phyloP scores from a whole-genome alignment of 2,888 invertebrate genomes.

The Ferrisia virgata region DNA sequence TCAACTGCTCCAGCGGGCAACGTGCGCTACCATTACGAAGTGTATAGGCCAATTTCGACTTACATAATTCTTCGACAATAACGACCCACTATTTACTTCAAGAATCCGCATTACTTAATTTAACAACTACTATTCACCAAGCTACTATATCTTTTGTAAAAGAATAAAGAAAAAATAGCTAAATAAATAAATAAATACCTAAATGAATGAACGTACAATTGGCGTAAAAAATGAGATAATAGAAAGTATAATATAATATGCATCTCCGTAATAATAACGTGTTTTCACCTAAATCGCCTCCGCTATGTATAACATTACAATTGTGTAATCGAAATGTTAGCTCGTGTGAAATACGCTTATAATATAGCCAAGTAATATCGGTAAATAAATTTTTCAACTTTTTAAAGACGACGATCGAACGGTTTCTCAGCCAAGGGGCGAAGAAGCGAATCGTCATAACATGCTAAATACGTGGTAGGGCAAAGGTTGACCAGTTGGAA shows the following conservation, averaged over 20 bases:
- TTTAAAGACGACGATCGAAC: too few species aligned
- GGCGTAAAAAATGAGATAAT: slow-evolving; percentile 8
- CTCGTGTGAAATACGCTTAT: background rate
- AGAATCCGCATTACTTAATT: background rate
- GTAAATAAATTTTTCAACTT: too few species aligned
- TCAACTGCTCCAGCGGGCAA: background rate
- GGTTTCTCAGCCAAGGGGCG: too few species aligned
- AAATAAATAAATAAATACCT: too few species aligned
- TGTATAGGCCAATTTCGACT: background rate
- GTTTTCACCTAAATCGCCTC: background rate
- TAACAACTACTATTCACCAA: background rate
- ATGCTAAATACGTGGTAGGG: too few species aligned
- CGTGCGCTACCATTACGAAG: background rate
- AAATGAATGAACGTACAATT: background rate
- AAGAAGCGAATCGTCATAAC: too few species aligned
- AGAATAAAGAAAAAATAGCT: too few species aligned
- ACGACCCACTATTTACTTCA: background rate
- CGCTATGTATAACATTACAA: background rate
- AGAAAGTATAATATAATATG: slow-evolving; percentile 11
- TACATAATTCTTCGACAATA: background rate
- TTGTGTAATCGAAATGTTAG: background rate
- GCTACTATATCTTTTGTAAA: background rate
- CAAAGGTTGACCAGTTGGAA: too few species aligned
- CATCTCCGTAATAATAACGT: background rate
- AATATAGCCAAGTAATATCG: too few species aligned